Evolutionary conservation across 2,113 vertebrate genomes (phyloP), one percentile per base, ranked within the genome.

Genomic region (Zosterops lateralis): DNA sequence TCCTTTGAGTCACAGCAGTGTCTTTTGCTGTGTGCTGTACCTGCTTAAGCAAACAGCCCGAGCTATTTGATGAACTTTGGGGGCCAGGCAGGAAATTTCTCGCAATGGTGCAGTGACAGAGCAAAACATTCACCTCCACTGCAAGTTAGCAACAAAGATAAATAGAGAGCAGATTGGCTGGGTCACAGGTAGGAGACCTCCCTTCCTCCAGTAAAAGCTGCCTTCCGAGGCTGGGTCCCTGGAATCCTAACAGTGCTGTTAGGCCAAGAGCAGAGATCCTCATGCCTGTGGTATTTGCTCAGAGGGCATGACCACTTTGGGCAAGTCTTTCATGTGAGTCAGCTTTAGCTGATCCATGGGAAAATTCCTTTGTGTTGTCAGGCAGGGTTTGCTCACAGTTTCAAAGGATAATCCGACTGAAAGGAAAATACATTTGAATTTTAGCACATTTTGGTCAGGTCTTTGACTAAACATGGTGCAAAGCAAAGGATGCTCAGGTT

Each of bases 361-460:
- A 98, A 98, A 98, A 98, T 98, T 98, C 98, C 97, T 98, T 95
- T 95, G 96, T 97, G 98, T 98, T 98, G 98, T 98, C 97, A 98
- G 97, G 98, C 98, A 97, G 97, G 96, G 94, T 96, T 98, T 96
- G 94, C 92, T 97, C 85, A 90, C 95, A 95, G 94, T 97, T 98
- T 97, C 96, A 97, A 97, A 97, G 96, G 94, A 96, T 98, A 98
- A 98, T 97, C 97, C 36, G 5, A 77, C 74, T 91, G 93, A 97
- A 96, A 95, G 85, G 71, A 95, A 96, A 97, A 95, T 75, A 48
- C 95, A 89, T 91, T 93, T 86, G 83, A 87, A 97, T 93, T 94
- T 97, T 87, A 80, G 50, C 56, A 44, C 81, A 77, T 93, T 93
- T 96, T 9, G 10, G 72, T 73, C 68, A 87, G 38, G 44, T 79